Conservation (phyloP, 2,797 vertebrate species). For the Numenius phaeopus region DNA sequence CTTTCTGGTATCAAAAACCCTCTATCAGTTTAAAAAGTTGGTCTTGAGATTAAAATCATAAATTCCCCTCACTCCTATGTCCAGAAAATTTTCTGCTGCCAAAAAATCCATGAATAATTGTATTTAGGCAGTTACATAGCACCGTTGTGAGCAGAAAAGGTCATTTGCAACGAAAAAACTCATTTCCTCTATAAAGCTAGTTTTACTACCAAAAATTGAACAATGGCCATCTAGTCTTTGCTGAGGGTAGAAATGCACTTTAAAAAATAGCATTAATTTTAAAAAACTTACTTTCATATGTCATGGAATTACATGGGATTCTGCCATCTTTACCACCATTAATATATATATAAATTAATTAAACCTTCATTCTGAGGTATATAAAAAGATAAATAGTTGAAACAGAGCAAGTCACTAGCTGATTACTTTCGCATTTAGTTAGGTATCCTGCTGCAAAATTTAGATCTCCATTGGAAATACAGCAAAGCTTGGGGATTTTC, state of each 20-base stretch:
- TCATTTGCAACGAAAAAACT: background rate
- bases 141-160: background rate
- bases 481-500: background rate
- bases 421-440: background rate
- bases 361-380: background rate
- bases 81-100: background rate
- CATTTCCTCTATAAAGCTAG: background rate
- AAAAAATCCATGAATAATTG: background rate
- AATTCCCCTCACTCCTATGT: background rate
- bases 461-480: background rate
- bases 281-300: background rate
- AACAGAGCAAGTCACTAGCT: background rate
- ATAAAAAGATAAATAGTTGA: background rate
- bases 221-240: background rate
- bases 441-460: background rate
- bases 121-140: background rate
- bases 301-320: background rate
- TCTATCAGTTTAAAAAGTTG: background rate
- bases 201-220: constrained; percentile 41
- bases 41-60: background rate
- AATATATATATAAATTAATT: background rate
- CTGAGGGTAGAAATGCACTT: background rate
- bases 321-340: background rate
- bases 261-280: background rate
- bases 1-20: background rate